Conservation (phyloP, 2,888 invertebrate species). For the Caenorhabditis drosophilae region DNA sequence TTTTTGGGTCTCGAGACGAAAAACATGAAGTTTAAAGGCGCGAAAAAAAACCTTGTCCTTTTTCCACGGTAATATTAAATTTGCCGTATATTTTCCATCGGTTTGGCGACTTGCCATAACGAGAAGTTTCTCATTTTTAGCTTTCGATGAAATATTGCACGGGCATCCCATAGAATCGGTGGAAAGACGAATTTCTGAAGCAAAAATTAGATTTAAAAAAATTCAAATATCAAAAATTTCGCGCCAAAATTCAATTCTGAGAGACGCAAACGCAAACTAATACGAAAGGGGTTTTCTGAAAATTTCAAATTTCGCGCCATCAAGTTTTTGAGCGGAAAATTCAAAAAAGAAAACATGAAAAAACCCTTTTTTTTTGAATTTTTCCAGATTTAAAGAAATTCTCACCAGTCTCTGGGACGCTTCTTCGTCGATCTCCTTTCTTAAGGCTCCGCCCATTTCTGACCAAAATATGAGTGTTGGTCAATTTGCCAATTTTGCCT, state of each 20-base stretch:
- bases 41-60: slow-evolving; percentile 32
- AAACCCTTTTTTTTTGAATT: no score
- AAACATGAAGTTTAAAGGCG: no score
- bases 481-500: slow-evolving; percentile 51
- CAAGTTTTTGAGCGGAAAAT: no score
- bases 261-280: no score
- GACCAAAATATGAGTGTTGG: slow-evolving; percentile 51
- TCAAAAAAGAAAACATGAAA: no score
- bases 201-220: slow-evolving; percentile 4
- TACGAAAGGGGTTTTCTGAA: no score
- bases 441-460: slow-evolving; percentile 58
- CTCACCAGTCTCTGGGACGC: slow-evolving; percentile 42
- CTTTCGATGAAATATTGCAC: slow-evolving; percentile 24
- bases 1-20: no score
- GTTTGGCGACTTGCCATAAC: slow-evolving; percentile 56
- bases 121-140: slow-evolving; percentile 36
- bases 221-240: not conserved
- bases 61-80: slow-evolving; percentile 65
- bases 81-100: slow-evolving; percentile 53
- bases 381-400: no score
- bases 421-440: slow-evolving; percentile 49
- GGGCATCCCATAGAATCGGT: slow-evolving; percentile 39
- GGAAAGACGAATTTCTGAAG: slow-evolving; percentile 47
- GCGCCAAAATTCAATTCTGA: no score
- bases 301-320: no score